Conservation (phyloP, 2,797 vertebrate species). For the Pelobates cultripes region DNA sequence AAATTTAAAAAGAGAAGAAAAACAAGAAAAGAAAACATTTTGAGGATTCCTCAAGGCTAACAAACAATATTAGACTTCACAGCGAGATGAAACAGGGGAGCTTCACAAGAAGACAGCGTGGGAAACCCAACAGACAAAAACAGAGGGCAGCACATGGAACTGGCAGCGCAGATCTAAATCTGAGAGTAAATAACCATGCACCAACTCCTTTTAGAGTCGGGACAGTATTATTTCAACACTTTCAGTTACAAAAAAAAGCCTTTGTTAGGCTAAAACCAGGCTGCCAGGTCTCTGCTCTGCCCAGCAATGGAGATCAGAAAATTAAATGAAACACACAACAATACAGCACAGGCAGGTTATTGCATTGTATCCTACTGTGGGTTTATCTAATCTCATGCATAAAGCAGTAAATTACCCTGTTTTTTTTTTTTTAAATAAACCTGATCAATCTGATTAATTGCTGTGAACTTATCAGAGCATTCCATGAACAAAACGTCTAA, state of each 20-base stretch:
- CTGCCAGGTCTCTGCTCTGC: not conserved
- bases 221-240: not conserved
- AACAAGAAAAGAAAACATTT: conserved; percentile 66
- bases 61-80: conserved; percentile 61
- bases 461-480: too few relatives aligned
- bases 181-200: not conserved
- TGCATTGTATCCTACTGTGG: not conserved
- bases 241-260: not conserved
- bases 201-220: not conserved
- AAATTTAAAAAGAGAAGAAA: conserved; percentile 69
- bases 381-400: not conserved
- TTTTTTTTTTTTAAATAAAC: not conserved
- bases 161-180: not conserved
- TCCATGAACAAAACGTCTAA: too few relatives aligned
- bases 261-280: not conserved
- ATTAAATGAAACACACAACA: not conserved
- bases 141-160: conserved; percentile 1
- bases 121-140: conserved; percentile 1
- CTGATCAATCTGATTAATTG: too few relatives aligned
- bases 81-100: conserved; percentile 42
- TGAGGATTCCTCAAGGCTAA: conserved; percentile 68
- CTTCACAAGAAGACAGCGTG: conserved; percentile 29
- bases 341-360: not conserved
- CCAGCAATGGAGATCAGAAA: not conserved
- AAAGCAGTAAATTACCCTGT: not conserved